These are phyloP conservation scores for Chionodraco myersi DNA, from an alignment of 2,113 vertebrate genomes.

Conservation along the genomic window DNA sequence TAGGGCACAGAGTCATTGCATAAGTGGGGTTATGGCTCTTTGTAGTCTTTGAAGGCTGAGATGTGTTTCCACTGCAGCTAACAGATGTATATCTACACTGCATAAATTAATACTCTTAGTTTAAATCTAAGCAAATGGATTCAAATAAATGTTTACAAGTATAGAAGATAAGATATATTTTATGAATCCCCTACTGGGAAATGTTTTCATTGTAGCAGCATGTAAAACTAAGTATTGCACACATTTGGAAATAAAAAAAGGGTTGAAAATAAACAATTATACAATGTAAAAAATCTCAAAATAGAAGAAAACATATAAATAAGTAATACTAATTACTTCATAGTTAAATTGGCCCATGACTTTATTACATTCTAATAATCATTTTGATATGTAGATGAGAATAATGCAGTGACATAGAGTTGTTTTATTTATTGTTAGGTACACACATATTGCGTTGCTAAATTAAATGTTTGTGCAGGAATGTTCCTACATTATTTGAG, in stretches of 20 bases:
- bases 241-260: too few species aligned
- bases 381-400: neutral
- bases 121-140: neutral
- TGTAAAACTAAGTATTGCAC: too few species aligned
- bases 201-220: too few species aligned
- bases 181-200: too few species aligned
- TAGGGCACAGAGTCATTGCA: constrained; percentile 6
- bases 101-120: neutral
- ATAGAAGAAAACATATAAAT: too few species aligned
- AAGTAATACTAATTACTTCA: too few species aligned
- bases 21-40: constrained; percentile 10
- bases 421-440: neutral
- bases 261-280: too few species aligned
- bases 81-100: neutral
- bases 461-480: neutral
- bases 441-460: neutral
- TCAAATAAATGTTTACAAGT: neutral
- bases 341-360: neutral
- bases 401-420: neutral
- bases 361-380: too few species aligned
- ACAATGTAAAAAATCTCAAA: too few species aligned
- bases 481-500: neutral
- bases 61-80: neutral
- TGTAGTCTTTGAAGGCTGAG: constrained; percentile 16
- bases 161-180: neutral